A percentile compares a stretch with the other conserved stretches of the same genome.
These are phyloP conservation scores for Haliclona indistincta DNA, from an alignment of 37 sponge, comb jelly and placozoan species.

Conservation along the genomic window DNA sequence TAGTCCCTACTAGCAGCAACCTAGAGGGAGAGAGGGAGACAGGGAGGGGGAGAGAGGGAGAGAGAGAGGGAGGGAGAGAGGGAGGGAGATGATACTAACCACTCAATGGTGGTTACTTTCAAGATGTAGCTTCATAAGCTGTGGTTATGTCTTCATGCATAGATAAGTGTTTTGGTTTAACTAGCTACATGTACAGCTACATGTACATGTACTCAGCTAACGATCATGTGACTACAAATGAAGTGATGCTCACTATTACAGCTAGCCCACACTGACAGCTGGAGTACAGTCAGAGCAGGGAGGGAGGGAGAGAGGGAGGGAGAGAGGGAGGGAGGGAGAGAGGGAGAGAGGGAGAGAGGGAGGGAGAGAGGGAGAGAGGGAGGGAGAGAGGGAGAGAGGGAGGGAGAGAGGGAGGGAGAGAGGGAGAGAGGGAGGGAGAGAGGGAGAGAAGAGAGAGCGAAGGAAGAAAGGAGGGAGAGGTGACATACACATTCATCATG, in stretches of 20 bases:
- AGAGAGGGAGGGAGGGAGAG: neutral
- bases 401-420: neutral
- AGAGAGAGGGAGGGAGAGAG: conserved; percentile 20
- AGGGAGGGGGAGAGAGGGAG: neutral
- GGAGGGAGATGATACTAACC: neutral
- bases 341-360: conserved; percentile 13
- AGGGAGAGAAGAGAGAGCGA: conserved; percentile 7
- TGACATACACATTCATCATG: neutral
- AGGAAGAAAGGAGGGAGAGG: conserved; percentile 13
- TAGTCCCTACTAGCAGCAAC: neutral
- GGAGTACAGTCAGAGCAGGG: too few species aligned
- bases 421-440: neutral
- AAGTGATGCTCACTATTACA: too few species aligned
- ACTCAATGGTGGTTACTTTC: neutral
- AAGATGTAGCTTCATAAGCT: neutral
- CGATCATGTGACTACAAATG: too few species aligned
- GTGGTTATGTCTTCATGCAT: too few species aligned
- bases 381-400: conserved; percentile 30
- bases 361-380: conserved; percentile 40
- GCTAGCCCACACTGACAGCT: too few species aligned
- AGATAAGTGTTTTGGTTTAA: too few species aligned
- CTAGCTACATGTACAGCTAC: too few species aligned
- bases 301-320: conserved; percentile 6
- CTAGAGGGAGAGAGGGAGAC: conserved; percentile 4
- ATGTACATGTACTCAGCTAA: too few species aligned